These are phyloP conservation scores for Sebastes hopkinsi DNA, from an alignment of 2,797 vertebrate species.

Conservation along the genomic window DNA sequence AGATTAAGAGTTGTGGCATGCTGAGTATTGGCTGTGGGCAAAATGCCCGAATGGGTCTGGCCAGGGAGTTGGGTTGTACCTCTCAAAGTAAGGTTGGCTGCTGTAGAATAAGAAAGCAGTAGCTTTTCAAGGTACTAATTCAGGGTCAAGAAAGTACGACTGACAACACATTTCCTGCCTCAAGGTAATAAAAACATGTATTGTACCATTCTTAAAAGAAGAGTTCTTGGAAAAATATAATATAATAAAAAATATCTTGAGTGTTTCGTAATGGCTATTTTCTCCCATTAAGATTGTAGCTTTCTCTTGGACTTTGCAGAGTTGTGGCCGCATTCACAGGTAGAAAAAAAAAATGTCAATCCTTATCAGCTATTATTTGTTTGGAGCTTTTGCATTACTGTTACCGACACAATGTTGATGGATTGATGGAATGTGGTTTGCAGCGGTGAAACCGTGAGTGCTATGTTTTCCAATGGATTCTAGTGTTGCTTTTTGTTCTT, in stretches of 20 bases:
- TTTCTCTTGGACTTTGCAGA: not conserved
- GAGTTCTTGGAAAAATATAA: not conserved
- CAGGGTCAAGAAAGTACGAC: not conserved
- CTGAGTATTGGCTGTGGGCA: constrained; percentile 14
- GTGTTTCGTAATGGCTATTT: not conserved
- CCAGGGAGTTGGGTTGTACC: not conserved
- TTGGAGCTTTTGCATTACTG: constrained; percentile 20
- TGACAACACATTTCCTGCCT: not conserved
- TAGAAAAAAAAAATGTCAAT: not conserved
- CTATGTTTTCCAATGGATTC: not conserved
- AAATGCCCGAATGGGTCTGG: not conserved
- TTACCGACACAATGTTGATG: not conserved
- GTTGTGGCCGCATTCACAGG: not conserved
- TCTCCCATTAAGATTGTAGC: not conserved
- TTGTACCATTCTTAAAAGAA: not conserved
- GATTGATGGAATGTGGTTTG: constrained; percentile 8
- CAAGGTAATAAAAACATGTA: constrained; percentile 1
- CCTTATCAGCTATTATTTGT: constrained; percentile 23
- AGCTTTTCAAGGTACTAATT: not conserved
- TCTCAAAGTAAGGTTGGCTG: not conserved
- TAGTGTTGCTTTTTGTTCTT: not conserved
- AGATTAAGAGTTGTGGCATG: constrained; percentile 11
- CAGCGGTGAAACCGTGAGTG: not conserved
- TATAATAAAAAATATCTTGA: not conserved
- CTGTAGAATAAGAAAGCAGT: not conserved